A percentile compares a stretch with the other conserved stretches of the same genome.
phyloP scores from a whole-genome alignment of 2,113 vertebrate species.

The Pelmatolapia mariae region DNA sequence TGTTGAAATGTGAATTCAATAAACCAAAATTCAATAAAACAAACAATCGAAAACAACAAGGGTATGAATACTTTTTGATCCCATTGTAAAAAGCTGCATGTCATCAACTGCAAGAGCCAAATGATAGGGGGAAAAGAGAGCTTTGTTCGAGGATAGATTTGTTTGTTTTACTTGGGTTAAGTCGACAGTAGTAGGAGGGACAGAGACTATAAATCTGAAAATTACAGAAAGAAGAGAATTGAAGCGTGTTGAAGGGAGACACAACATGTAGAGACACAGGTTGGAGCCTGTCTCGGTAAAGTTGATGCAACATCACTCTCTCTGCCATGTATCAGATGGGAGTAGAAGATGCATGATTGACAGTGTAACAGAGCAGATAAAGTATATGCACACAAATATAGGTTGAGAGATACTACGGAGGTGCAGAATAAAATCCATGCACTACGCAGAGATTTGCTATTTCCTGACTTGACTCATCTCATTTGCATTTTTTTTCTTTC shows the following conservation, averaged over 20 bases:
- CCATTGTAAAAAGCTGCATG: background rate
- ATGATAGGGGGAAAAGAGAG: background rate
- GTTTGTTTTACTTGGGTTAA: background rate
- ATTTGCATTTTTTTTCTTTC: background rate
- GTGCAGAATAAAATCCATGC: background rate
- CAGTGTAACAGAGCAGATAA: background rate
- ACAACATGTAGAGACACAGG: background rate
- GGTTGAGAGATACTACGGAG: background rate
- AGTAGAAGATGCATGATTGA: background rate
- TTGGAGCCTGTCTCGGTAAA: background rate
- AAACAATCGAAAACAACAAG: fast-evolving
- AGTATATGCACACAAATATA: background rate
- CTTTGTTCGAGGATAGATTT: background rate
- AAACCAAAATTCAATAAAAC: background rate
- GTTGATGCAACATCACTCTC: background rate
- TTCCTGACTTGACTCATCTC: background rate
- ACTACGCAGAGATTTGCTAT: background rate
- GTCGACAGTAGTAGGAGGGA: background rate
- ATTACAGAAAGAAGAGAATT: background rate
- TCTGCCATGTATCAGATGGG: background rate
- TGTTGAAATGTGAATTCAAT: background rate
- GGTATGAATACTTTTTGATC: background rate
- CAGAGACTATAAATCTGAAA: background rate
- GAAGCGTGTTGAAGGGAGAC: background rate
- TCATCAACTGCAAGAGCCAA: background rate